Base-by-base conservation (phyloP, 2,888 invertebrate genomes). In the Eupithecia vulgata region DNA sequence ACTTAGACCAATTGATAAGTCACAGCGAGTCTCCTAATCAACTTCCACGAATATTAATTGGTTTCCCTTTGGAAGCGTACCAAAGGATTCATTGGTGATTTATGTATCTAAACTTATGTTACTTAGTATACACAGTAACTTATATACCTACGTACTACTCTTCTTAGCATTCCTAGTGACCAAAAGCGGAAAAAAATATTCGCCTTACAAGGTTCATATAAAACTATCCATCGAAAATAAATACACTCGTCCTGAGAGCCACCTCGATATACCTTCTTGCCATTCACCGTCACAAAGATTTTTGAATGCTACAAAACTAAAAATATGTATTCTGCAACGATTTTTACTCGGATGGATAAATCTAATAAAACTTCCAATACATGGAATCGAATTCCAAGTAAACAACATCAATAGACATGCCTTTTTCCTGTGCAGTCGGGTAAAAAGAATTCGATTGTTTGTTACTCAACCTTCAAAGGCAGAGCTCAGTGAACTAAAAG, bases 1-100 rank as follows among this genome's bases (percentile, higher is more conserved):
- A 65, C 65, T 65, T 81, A 79, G 68, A 72, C 75, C 82, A 80
- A 83, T 88, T 85, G 83, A 83, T 82, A 84, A 85, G 83, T 85
- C 83, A 79, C 81, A 79, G 76, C 75, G 68, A 73, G 75, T 80
- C 81, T 83, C 84, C 25, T 40, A 85, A 86, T 86, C 82, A 78
- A 75, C 78, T 77, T 75, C 75, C 77, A 78, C 74, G 83, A 85
- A 85, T 86, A 88, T 83, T 86, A 85, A 87, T 88, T 85, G 83
- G 82, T 83, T 87, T 80, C 74, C 76, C 73, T 81, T 80, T 67
- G 75, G 70, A 52, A 62, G 6, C 64, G 45, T 66, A 70, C 66
- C 62, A 73, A 61, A 67, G 66, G 48, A 62, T 70, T 61, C n/a
- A 61, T 15, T 48, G 15, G 34, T 65, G 13, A 61, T 59, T 21